Base-by-base conservation (phyloP, 2,113 vertebrate genomes). In the Aptenodytes forsteri region DNA sequence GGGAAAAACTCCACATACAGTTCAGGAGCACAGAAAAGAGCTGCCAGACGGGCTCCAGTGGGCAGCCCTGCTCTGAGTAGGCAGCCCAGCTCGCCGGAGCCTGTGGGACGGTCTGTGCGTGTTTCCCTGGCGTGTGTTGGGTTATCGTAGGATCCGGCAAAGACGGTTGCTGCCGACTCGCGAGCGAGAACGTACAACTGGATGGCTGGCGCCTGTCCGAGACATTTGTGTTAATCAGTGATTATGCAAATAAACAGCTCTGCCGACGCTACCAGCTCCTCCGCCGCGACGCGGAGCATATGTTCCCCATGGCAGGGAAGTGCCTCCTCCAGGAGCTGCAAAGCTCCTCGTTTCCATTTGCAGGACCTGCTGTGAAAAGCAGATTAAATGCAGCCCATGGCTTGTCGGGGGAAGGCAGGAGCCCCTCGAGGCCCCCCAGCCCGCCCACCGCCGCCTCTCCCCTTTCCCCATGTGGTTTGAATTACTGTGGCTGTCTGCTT, bases 401-500 rank as follows among this genome's bases (percentile, higher is more conserved):
- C 62, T 44, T 23, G 77, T 14, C 0, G 6, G 44, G 54, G 89
- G 58, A 50, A 86, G 6, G 83, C 62, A 55, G 91, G 87, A 91
- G 38, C 76, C 80, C 87, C 91, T 32, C 3, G 2, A 65, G 42
- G 49, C 18, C 30, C 66, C 69, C 59, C 81, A 55, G 87, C 56
- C 72, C 0, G 2, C n/a, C 80, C 0, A 12, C 78, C 12, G 9
- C 89, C 4, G 5, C 67, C 91, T 95, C 91, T 82, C 67, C 54
- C 40, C 38, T 66, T 83, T 82, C 66, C 90, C 67, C 93, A 70
- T 88, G 86, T 89, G 95, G 88, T 81, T 96, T 95, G 90, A 94
- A 90, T 98, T 93, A 90, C 84, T 77, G 95, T 1, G 8, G 86
- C 72, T 36, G 46, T 95, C 97, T 94, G 91, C 88, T 93, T 84